Base-by-base conservation (phyloP, 2,888 invertebrate genomes). In the Latrodectus hesperus region DNA sequence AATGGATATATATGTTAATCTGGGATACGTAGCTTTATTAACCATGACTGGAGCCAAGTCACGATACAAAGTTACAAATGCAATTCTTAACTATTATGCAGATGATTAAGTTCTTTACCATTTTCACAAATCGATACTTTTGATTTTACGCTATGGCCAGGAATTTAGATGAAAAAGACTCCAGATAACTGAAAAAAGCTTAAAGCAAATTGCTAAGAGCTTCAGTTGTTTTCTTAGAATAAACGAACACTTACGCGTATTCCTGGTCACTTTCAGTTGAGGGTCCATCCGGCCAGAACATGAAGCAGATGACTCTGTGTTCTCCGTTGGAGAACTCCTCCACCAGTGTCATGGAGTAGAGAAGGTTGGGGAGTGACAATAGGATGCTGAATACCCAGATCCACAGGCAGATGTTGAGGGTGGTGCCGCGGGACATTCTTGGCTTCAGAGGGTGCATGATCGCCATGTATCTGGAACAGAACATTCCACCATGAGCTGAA, bases 401-500 rank as follows among this genome's bases (percentile, higher is more conserved):
- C 80, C 95, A 94, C 9, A 95, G 94, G 0, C 97, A 97, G 90
- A 97, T 95, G 90, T 95, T 95, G 80, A 98, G 93, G 0, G 98
- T 98, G 16, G 95, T 95, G 51, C 95, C 94, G 91, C 96, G 95
- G 51, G 98, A 96, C 94, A 98, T 95, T 81, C 98, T 94, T 2
- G 97, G 98, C 89, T 95, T 94, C 88, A 98, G 93, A 0, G 98
- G 98, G 91, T 97, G 96, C 94, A 98, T 97, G 91, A 98, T 98
- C 79, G 98, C 98, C 93, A 97, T 96, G 92, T 98, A 98, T 92
- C 98, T 98, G 93, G 92, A 84, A 75, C 22, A 38, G 6, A 38
- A 38, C 38, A 38, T 38, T 38, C 5, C 38, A 6, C 38, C 38
- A 38, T 38, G 38, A 38, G 38, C 38, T 38, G 5, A 38, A 38